These are phyloP conservation scores for Parauchenoglanis ngamensis DNA, from an alignment of 2,797 vertebrate genomes.

Conservation along the genomic window DNA sequence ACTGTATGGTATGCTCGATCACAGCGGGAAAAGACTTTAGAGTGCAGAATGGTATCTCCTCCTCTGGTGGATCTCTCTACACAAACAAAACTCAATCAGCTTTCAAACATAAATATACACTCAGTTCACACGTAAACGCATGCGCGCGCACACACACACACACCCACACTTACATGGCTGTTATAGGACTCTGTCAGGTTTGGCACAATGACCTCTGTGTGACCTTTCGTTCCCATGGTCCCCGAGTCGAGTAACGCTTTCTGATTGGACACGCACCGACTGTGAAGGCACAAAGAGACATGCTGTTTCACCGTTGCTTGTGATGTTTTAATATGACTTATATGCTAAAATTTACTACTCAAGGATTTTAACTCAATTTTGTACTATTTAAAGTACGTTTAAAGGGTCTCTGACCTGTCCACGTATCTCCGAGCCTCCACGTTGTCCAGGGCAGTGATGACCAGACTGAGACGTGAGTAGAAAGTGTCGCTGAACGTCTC, in stretches of 20 bases:
- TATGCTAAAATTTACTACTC: not conserved
- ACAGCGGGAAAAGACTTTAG: constrained; percentile 97
- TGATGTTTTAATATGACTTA: not conserved
- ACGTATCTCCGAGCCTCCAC: constrained; percentile 97
- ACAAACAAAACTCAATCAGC: not conserved
- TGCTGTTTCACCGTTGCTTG: not conserved
- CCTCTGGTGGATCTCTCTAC: constrained; percentile 95
- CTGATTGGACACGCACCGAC: constrained; percentile 92
- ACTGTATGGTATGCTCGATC: constrained; percentile 98
- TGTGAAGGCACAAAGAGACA: constrained; percentile 60
- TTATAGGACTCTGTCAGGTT: constrained; percentile 96
- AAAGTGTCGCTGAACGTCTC: constrained; percentile 88
- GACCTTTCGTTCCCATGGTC: constrained; percentile 99
- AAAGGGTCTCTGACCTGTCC: constrained; percentile 82
- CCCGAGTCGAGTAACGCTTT: constrained; percentile 94
- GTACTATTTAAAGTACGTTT: not conserved
- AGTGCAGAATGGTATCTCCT: constrained; percentile 99
- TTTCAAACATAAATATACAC: not conserved
- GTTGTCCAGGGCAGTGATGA: constrained; percentile 95
- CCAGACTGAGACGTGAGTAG: constrained; percentile 82
- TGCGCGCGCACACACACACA: not conserved
- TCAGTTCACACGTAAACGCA: not conserved
- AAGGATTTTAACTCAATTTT: not conserved
- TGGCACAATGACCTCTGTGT: constrained; percentile 95
- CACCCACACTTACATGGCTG: constrained; percentile 87